Conservation (phyloP, 2,113 vertebrate species). For the Struthidea cinerea region DNA sequence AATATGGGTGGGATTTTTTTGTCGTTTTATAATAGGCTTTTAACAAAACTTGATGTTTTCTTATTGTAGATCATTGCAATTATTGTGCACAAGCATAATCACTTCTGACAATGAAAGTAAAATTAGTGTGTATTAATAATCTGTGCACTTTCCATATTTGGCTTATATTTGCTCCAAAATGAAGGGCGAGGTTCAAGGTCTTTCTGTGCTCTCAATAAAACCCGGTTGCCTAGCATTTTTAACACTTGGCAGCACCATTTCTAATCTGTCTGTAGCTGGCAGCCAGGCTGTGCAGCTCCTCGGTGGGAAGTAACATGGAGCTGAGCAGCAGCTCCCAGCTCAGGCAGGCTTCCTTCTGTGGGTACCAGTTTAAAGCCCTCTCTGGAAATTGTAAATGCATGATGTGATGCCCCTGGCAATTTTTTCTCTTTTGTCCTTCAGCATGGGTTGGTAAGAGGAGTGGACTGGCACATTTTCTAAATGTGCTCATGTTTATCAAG, state of each 20-base stretch:
- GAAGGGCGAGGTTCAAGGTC: background rate
- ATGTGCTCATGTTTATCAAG: background rate
- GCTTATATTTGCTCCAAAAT: background rate
- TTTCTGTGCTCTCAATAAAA: background rate
- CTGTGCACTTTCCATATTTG: background rate
- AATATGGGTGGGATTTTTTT: background rate
- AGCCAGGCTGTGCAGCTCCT: constrained; percentile 13
- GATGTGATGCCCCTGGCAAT: background rate
- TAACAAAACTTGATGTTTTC: background rate
- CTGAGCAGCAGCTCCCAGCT: constrained; percentile 9
- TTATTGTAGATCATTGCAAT: background rate
- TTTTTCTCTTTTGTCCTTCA: background rate
- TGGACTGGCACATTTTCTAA: background rate
- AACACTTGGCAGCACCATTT: constrained; percentile 36
- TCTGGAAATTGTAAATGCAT: background rate
- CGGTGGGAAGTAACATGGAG: background rate
- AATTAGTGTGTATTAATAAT: background rate
- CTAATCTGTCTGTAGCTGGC: constrained; percentile 33
- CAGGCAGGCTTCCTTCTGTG: background rate
- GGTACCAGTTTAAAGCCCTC: background rate
- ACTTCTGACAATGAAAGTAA: background rate
- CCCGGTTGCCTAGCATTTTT: constrained; percentile 48
- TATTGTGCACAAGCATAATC: background rate
- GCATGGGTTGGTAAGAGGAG: background rate
- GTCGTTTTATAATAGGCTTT: background rate